Conservation (phyloP, 2,888 invertebrate genomes). For the Lepidochitona cinerea region DNA sequence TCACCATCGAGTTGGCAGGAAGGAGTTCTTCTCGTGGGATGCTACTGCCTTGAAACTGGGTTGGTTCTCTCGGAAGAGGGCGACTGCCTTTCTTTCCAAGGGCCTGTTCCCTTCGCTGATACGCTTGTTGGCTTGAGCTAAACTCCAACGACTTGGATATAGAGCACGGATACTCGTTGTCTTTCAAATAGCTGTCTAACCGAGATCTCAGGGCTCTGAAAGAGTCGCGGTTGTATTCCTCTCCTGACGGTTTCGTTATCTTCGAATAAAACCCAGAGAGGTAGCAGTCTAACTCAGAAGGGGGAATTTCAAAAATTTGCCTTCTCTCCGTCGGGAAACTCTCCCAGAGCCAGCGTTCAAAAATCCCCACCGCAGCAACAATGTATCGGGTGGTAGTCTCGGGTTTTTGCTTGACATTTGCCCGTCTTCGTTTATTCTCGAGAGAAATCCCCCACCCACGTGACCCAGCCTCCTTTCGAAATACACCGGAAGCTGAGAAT, state of each 20-base stretch:
- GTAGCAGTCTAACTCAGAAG: background rate
- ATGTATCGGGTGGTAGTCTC: background rate
- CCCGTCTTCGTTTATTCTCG: too few species aligned
- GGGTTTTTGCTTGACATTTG: too few species aligned
- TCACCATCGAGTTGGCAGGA: too few species aligned
- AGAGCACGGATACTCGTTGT: background rate
- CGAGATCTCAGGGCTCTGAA: background rate
- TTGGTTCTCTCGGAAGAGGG: too few species aligned
- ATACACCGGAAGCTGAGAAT: too few species aligned
- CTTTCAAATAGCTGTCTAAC: background rate
- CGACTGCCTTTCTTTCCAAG: too few species aligned
- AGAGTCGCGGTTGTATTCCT: background rate
- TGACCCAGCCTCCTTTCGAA: too few species aligned
- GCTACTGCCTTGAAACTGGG: too few species aligned
- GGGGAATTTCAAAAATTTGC: constrained; percentile 1
- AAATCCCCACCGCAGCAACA: background rate
- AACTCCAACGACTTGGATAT: background rate
- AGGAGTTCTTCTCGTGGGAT: too few species aligned
- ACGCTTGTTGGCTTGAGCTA: background rate
- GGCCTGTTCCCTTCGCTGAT: background rate
- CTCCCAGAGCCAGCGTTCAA: background rate
- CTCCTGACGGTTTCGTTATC: background rate
- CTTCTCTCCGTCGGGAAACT: background rate
- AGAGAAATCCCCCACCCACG: too few species aligned
- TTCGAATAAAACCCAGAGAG: background rate